phyloP scores from a whole-genome alignment of 2,113 vertebrate species.

The Dromiciops gliroides region DNA sequence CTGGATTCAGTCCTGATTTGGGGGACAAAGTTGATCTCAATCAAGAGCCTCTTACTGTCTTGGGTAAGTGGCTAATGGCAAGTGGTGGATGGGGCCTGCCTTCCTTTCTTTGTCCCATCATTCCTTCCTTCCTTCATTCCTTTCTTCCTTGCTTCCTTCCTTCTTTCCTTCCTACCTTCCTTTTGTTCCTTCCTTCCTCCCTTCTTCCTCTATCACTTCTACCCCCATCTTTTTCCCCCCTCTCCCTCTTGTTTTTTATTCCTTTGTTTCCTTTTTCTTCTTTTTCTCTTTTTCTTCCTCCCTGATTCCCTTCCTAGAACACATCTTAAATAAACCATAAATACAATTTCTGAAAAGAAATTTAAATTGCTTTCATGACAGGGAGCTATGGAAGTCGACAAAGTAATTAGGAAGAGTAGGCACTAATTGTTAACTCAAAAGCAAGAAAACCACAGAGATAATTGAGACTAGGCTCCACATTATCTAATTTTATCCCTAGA shows the following conservation, averaged over 20 bases:
- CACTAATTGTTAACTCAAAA: neutral
- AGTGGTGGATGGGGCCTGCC: no score
- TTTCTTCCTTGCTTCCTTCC: no score
- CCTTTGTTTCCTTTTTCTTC: no score
- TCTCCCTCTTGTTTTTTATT: no score
- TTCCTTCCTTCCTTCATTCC: no score
- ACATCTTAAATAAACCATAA: neutral
- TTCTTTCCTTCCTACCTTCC: no score
- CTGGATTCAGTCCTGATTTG: neutral
- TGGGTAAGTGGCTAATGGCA: neutral
- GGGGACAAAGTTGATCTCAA: neutral
- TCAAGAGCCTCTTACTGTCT: neutral
- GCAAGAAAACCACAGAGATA: neutral
- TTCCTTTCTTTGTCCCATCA: no score
- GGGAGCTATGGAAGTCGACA: neutral
- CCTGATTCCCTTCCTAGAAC: neutral
- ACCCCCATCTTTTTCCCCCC: no score
- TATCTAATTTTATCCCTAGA: neutral
- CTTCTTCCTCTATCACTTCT: no score
- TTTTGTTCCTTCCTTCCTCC: no score
- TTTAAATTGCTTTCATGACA: neutral
- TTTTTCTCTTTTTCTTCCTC: neutral
- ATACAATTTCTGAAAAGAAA: neutral
- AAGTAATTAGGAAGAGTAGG: neutral
- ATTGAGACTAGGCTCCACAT: neutral